Base-by-base conservation (phyloP, 1,140 invertebrate species). In the Drosophila lacteicornis region DNA sequence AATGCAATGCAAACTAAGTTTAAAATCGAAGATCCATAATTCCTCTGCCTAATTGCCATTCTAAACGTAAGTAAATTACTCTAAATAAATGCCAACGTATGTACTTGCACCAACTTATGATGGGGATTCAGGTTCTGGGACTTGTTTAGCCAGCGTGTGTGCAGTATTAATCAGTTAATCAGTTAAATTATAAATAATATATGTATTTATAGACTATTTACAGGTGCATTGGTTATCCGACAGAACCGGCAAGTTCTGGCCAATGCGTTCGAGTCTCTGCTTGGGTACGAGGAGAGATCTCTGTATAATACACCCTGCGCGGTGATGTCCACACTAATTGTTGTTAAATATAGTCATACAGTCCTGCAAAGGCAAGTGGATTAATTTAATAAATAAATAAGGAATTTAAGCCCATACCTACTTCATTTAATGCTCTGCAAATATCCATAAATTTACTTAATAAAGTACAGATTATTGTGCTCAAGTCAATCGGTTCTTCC, bases 381-480 rank as follows among this genome's bases (percentile, higher is more conserved):
- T 30, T 25, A 25, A 46, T n/a, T 59, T 22, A 51, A 12, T 30
- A 27, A 61, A 11, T 51, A 15, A 19, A n/a, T 11, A 15, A 15
- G 9, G 19, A 12, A 9, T 42, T 4, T 5, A 8, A 9, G 15
- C 30, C 2, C 3, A 22, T 19, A 82, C 91, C 80, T 59, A 92
- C 91, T 92, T 92, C 91, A 92, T 92, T 92, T 91, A 92, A 91
- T 92, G 91, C 91, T 87, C 76, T 91, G 91, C 91, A 92, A 92
- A 92, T 91, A 86, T 91, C 86, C 83, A 82, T 92, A 76, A 86
- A 84, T 79, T 91, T 75, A 84, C 79, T 91, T 91, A 83, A 70
- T 81, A 77, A 88, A 87, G 81, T 91, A 87, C 82, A 90, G 86
- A 91, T 90, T 90, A 90, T 90, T 90, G 85, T 90, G 85, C 85